Evolutionary conservation across 2,113 vertebrate genomes (phyloP).

Genomic region (Tragelaphus imberbis): DNA sequence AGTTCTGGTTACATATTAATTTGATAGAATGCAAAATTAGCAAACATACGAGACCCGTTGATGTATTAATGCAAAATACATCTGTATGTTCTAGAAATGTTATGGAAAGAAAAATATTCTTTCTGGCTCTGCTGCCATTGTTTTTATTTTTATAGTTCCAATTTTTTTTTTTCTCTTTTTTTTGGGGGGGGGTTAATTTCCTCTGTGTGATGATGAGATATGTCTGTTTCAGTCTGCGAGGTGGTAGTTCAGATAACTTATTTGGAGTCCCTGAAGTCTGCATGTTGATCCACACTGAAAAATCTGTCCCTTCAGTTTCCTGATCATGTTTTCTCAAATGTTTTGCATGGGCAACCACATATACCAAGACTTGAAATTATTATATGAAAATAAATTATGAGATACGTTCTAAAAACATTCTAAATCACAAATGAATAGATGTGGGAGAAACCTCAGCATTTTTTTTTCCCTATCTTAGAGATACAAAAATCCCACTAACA

Average conservation of each 20-base stretch:
- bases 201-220: background rate
- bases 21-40: background rate
- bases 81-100: background rate
- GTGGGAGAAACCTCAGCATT: background rate
- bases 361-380: background rate
- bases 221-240: background rate
- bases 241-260: background rate
- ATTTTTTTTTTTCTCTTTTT: background rate
- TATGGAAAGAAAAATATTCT: background rate
- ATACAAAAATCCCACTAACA: background rate
- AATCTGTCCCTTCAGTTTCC: conserved; percentile 5
- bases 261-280: conserved; percentile 24
- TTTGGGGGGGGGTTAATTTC: background rate
- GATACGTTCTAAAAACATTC: background rate
- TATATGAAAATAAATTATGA: background rate
- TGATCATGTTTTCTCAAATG: conserved; percentile 29
- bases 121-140: background rate
- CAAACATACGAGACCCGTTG: background rate
- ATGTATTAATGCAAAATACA: background rate
- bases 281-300: conserved; percentile 33
- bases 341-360: background rate
- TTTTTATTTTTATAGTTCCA: background rate
- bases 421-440: background rate
- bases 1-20: background rate
- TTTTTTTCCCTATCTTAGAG: background rate